Evolutionary conservation across 2,113 vertebrate species (phyloP), one percentile per base, ranked within the genome.

Genomic region (Clarias magur): DNA sequence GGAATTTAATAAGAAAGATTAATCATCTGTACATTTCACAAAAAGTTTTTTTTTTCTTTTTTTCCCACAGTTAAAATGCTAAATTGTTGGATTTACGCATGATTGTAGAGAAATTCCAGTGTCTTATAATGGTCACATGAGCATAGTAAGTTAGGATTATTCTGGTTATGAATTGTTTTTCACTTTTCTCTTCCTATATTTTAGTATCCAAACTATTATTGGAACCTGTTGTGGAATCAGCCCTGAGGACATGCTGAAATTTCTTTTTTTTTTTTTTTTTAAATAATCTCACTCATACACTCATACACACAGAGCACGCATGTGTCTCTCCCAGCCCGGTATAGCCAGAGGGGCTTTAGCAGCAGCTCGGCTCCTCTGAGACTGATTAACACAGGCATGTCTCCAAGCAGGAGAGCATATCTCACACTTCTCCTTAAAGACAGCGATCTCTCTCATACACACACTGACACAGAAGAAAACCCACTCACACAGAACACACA

Each of bases 331-430:
- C 81, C 62, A 82, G 87, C 42, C n/a, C n/a, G 73, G 59, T 84
- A 83, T 59, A 88, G 87, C 89, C 85, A 72, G 83, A 90, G 88
- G 89, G 87, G 72, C 30, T 72, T 70, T 23, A 86, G 60, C 86
- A 83, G 75, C 75, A 83, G 56, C 76, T 53, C 53, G 17, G 86
- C 67, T 87, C 86, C 87, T 87, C 68, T 30, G 90, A 87, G 88
- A 89, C 84, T 84, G 85, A 91, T 91, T 91, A 91, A 87, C 72
- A 85, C 76, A 85, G 86, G 78, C 82, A 88, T 72, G 68, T 68
- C 86, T 88, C 72, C 72, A 82, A 65, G 78, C 81, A 88, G 65
- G 68, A 79, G 72, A 82, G 80, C 82, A 80, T 85, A 84, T 89
- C 82, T 84, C 42, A 79, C 78, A 78, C 73, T 78, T 53, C 80